Percentiles rank a stretch among this genome's conserved stretches.
Conservation (phyloP, 2,888 invertebrate species). For the Pecten maximus region DNA sequence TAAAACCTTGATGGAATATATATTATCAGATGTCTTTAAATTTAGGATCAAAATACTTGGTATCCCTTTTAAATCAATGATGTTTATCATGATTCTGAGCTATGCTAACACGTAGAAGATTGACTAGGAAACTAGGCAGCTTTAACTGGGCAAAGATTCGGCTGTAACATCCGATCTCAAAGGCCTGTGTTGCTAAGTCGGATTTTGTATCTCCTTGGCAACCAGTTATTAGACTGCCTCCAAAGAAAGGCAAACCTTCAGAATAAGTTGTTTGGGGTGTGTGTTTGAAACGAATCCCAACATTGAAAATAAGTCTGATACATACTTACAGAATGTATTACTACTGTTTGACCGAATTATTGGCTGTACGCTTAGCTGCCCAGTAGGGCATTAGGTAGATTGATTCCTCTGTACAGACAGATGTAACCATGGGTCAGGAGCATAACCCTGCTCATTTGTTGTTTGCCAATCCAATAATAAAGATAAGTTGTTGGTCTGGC, state of each 20-base stretch:
- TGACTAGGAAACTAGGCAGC: neutral
- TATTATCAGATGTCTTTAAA: too few species aligned
- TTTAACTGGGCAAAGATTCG: neutral
- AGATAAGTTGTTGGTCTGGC: neutral
- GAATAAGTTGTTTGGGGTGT: neutral
- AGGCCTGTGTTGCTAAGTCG: neutral
- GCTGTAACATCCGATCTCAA: neutral
- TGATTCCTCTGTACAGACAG: neutral
- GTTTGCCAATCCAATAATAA: constrained; percentile 17
- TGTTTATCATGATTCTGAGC: too few species aligned
- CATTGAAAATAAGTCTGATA: neutral
- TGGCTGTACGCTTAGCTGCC: neutral
- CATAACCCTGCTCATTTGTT: neutral
- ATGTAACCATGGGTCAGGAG: neutral
- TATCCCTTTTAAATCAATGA: too few species aligned
- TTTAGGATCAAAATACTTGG: too few species aligned
- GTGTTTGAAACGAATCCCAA: neutral
- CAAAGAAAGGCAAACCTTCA: neutral
- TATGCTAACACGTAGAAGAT: neutral
- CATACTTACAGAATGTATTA: neutral
- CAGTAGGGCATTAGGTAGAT: neutral
- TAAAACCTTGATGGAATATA: too few species aligned
- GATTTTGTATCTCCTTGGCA: neutral
- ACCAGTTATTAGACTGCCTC: neutral
- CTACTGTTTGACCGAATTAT: neutral